Evolutionary conservation across 2,888 invertebrate genomes (phyloP).

Genomic region (Brachynemurus nebulosus): DNA sequence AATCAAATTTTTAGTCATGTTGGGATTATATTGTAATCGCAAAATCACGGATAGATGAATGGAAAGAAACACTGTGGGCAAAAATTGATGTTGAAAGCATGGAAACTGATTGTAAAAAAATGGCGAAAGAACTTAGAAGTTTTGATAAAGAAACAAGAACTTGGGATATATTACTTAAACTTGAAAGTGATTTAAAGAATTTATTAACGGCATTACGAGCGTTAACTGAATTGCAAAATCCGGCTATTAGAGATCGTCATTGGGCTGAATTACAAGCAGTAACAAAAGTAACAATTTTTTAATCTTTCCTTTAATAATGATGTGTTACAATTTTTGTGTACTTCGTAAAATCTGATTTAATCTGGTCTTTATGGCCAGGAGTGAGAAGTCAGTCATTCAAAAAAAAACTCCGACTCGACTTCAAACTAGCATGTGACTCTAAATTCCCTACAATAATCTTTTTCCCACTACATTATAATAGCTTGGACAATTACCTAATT

Average conservation of each 20-base stretch:
- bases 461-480: too few relatives aligned
- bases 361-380: too few relatives aligned
- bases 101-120: conserved; percentile 89
- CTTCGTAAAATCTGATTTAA: too few relatives aligned
- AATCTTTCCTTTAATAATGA: too few relatives aligned
- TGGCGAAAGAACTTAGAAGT: conserved; percentile 67
- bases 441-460: too few relatives aligned
- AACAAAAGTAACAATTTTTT: conserved; percentile 74
- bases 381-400: too few relatives aligned
- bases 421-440: too few relatives aligned
- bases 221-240: conserved; percentile 87
- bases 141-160: conserved; percentile 67
- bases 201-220: conserved; percentile 86
- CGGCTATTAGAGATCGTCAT: conserved; percentile 84
- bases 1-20: conserved; percentile 38
- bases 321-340: too few relatives aligned
- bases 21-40: conserved; percentile 86
- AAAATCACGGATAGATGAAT: conserved; percentile 69
- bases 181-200: conserved; percentile 77
- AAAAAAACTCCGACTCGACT: too few relatives aligned
- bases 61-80: conserved; percentile 90
- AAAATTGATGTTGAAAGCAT: conserved; percentile 87
- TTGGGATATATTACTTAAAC: conserved; percentile 65
- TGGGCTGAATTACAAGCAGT: conserved; percentile 90
- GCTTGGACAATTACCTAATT: too few relatives aligned